These are phyloP conservation scores for Lophochroa leadbeateri DNA, from an alignment of 2,113 vertebrate species.

Conservation along the genomic window DNA sequence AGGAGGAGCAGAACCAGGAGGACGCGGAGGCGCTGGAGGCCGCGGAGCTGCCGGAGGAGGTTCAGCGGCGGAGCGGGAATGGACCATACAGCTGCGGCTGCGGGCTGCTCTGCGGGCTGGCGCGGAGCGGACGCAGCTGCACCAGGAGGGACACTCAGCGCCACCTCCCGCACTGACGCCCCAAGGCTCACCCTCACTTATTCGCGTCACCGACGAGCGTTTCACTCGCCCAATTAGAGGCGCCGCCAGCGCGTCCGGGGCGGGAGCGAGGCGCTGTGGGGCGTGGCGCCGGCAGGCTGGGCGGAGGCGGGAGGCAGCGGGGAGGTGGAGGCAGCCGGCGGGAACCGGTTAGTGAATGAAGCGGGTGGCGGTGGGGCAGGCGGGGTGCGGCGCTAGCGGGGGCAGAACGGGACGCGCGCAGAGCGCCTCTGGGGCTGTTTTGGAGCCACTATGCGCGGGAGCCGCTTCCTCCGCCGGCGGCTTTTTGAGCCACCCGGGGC, in stretches of 20 bases:
- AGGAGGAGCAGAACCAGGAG: slow-evolving; percentile 50
- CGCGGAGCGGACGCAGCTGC: not conserved
- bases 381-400: not conserved
- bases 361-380: not conserved
- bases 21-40: slow-evolving; percentile 48
- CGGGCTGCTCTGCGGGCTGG: not conserved
- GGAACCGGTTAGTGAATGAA: slow-evolving; percentile 70
- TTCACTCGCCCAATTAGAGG: slow-evolving; percentile 12
- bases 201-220: not conserved
- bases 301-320: not conserved
- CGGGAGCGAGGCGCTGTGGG: not conserved
- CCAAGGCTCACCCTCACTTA: not conserved
- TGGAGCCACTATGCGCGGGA: not conserved
- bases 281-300: not conserved
- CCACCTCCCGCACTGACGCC: not conserved
- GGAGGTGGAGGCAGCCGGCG: slow-evolving; percentile 21
- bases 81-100: slow-evolving; percentile 36
- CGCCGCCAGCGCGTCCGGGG: not conserved
- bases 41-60: slow-evolving; percentile 40
- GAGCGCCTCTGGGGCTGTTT: not conserved
- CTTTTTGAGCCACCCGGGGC: not conserved
- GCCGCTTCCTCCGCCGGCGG: not conserved
- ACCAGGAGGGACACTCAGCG: not conserved
- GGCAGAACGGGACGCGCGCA: not conserved
- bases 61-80: slow-evolving; percentile 15